Evolutionary conservation across 2,888 invertebrate species (phyloP), one percentile per base, ranked within the genome.

Genomic region (Odiellus spinosus): DNA sequence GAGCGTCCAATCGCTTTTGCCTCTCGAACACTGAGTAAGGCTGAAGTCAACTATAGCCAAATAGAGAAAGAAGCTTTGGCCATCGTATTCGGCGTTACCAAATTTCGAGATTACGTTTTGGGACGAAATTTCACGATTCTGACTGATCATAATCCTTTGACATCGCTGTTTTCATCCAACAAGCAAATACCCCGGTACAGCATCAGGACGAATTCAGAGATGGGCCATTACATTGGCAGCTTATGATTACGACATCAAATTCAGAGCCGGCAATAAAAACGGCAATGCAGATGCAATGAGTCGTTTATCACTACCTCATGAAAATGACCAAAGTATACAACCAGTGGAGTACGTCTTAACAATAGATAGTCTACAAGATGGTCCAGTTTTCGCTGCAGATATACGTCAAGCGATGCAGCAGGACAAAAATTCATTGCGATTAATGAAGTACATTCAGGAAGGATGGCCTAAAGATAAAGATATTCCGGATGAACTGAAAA

Each of bases 91-190:
- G 65, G 62, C 1, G 59, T 66, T 2, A 57, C 59, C 20, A 62
- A 62, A 53, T 69, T 67, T 55, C 61, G 64, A 44, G 56, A 62
- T 20, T 68, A 63, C 52, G 41, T 69, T 1, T 63, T 56, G 49
- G 67, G 66, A 3, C 54, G 61, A 12, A 54, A 59, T 11, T 70
- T 70, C 53, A 63, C 62, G 2, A 52, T 67, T 11, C 38, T 58
- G 6, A 67, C 64, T 0, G 66, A 67, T 51, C 63, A 66, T 48
- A 58, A 64, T 47, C 65, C 69, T 0, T 50, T 71, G 3, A 61
- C 56, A 5, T 35, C 15, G 21, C 11, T 35, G 2, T 35, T 42
- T 34, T 34, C 42, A 18, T 19, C 18, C 3, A 20, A 40, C 6
- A 38, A 38, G 11, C 38, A 14, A 5, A 48, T 61, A 11, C 59